phyloP scores from a whole-genome alignment of 1,140 invertebrate genomes.

The Drosophila pseudoobscura region DNA sequence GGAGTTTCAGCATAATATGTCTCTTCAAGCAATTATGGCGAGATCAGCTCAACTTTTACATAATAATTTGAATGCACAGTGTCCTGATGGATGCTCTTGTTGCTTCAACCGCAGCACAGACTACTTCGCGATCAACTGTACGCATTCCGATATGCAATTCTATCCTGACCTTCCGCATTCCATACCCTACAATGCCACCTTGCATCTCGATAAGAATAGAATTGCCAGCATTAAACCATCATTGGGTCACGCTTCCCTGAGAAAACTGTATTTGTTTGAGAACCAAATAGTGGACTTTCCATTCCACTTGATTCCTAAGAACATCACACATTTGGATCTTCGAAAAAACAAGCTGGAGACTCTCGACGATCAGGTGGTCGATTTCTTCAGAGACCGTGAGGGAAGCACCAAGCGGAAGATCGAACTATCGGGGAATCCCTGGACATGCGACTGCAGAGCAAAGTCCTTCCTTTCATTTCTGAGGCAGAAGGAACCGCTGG shows the following conservation, averaged over 20 bases:
- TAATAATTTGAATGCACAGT: background rate
- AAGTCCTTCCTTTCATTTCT: constrained; percentile 16
- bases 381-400: background rate
- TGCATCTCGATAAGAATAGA: background rate
- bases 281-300: constrained; percentile 11
- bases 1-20: background rate
- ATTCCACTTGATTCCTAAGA: background rate
- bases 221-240: background rate
- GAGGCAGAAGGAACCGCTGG: background rate
- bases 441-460: constrained; percentile 4
- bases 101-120: background rate
- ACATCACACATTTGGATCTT: constrained; percentile 13
- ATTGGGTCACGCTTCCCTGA: background rate
- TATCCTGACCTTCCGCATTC: background rate
- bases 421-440: constrained; percentile 17
- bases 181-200: background rate
- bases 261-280: constrained; percentile 5
- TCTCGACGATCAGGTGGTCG: constrained; percentile 9
- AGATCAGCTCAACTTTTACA: background rate
- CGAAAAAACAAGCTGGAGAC: constrained; percentile 9
- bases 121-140: constrained; percentile 12
- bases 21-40: background rate
- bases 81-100: constrained; percentile 14
- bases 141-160: background rate
- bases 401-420: background rate